Conservation (phyloP, 2,113 vertebrate species). For the Reinhardtius hippoglossoides region DNA sequence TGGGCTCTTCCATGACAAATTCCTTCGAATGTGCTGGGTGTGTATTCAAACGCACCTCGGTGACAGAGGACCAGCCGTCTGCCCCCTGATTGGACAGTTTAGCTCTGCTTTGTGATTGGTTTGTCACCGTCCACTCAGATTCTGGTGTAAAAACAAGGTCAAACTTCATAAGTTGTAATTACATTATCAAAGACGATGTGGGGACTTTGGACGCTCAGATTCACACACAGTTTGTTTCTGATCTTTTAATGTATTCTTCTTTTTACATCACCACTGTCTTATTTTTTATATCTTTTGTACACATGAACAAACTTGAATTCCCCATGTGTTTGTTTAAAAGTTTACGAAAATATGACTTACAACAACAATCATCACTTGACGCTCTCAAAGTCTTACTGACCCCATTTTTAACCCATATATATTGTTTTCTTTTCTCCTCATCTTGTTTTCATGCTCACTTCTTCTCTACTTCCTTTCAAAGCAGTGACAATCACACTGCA, state of each 20-base stretch:
- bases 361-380: background rate
- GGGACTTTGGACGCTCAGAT: no score
- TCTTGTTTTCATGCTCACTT: slow-evolving; percentile 16
- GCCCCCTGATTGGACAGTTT: background rate
- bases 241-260: no score
- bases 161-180: no score
- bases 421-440: background rate
- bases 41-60: background rate
- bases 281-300: no score
- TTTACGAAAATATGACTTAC: background rate
- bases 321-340: background rate
- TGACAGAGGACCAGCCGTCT: background rate
- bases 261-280: no score
- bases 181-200: no score
- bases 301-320: no score
- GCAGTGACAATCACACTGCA: slow-evolving; percentile 25
- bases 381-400: background rate
- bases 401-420: background rate
- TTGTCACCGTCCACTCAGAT: background rate
- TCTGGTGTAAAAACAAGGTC: no score
- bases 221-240: no score
- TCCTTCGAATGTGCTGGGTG: background rate
- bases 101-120: background rate
- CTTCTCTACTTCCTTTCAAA: slow-evolving; percentile 31
- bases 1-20: no score